Conservation (phyloP, 2,797 vertebrate genomes). For the Gobio occitaniae region DNA sequence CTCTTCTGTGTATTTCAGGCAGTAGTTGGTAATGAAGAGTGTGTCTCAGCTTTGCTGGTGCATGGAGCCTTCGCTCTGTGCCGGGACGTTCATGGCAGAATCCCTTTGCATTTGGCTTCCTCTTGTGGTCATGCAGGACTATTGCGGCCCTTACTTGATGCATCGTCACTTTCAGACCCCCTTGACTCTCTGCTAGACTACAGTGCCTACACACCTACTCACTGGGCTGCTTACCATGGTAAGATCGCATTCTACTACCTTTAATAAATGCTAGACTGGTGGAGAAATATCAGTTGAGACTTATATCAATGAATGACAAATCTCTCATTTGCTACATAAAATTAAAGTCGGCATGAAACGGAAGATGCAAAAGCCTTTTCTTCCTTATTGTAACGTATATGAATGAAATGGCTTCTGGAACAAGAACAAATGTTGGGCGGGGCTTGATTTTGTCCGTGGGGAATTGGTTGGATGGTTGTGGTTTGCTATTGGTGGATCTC, state of each 20-base stretch:
- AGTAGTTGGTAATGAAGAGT: conserved; percentile 91
- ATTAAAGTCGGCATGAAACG: not conserved
- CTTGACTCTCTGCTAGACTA: conserved; percentile 93
- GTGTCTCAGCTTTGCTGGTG: conserved; percentile 91
- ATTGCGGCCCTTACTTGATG: conserved; percentile 88
- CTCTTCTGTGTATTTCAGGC: conserved; percentile 74
- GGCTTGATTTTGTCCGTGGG: too few relatives aligned
- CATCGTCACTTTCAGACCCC: conserved; percentile 85
- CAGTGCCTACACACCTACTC: conserved; percentile 93
- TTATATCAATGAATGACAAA: not conserved
- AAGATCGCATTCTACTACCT: conserved; percentile 41
- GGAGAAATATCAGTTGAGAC: not conserved
- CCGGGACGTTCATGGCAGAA: conserved; percentile 91
- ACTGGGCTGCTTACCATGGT: conserved; percentile 99
- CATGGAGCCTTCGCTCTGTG: conserved; percentile 92
- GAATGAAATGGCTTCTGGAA: not conserved
- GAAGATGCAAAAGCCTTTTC: not conserved
- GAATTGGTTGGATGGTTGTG: too few relatives aligned
- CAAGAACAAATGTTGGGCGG: not conserved
- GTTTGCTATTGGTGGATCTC: too few relatives aligned
- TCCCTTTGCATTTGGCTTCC: conserved; percentile 93
- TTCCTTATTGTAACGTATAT: not conserved
- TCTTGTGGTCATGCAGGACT: conserved; percentile 89
- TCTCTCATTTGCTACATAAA: not conserved
- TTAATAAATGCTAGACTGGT: not conserved